These are phyloP conservation scores for Polyploca ridens DNA, from an alignment of 2,888 invertebrate species.

Conservation along the genomic window DNA sequence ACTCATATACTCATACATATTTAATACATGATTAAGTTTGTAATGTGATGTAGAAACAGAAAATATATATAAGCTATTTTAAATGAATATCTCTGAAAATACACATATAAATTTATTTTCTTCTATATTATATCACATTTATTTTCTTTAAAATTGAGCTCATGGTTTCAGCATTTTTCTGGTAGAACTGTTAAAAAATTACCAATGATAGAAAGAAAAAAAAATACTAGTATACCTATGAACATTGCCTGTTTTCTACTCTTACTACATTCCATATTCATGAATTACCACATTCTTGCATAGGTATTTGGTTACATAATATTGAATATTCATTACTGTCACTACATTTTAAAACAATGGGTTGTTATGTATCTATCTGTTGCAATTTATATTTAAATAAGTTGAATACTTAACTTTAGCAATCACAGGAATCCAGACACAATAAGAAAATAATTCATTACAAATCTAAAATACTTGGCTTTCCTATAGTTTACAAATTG, in stretches of 20 bases:
- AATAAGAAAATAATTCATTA: no score
- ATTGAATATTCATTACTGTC: not conserved
- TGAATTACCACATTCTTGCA: not conserved
- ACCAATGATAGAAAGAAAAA: not conserved
- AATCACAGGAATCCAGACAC: no score
- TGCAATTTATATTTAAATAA: conserved; percentile 10
- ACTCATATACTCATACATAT: not conserved
- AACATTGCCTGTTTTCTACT: no score
- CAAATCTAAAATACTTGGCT: no score
- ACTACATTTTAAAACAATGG: not conserved
- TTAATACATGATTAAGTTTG: not conserved
- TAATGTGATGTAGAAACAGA: no score
- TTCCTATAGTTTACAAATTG: no score
- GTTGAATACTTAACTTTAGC: not conserved
- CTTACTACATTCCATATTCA: not conserved
- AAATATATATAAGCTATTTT: no score
- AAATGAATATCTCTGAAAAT: no score
- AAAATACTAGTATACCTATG: not conserved
- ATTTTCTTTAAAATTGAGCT: no score
- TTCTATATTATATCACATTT: not conserved
- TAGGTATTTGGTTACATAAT: not conserved
- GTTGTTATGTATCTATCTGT: not conserved
- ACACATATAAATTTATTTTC: no score
- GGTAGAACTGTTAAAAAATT: no score
- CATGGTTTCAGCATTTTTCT: no score